Evolutionary conservation across 2,797 vertebrate genomes (phyloP).

Genomic region (Pogoniulus pusillus): DNA sequence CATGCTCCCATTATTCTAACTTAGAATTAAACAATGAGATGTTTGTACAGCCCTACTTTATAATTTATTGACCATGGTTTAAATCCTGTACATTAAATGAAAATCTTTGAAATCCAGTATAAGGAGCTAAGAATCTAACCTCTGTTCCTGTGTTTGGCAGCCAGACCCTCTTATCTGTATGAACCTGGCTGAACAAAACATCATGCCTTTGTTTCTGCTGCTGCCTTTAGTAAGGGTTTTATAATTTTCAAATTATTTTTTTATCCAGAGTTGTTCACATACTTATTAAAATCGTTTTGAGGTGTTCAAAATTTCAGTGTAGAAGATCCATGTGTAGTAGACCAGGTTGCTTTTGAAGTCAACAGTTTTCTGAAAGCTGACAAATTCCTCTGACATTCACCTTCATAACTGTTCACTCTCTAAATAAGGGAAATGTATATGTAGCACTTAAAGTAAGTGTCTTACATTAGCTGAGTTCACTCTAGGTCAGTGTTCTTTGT

Average conservation of each 20-base stretch:
- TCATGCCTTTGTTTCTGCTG: not conserved
- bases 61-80: conserved; percentile 41
- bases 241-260: not conserved
- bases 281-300: not conserved
- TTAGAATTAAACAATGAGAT: conserved; percentile 21
- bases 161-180: not conserved
- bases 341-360: not conserved
- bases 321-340: not conserved
- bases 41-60: conserved; percentile 4
- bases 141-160: conserved; percentile 23
- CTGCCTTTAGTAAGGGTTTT: not conserved
- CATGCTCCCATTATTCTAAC: not conserved
- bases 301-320: not conserved
- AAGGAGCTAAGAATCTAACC: conserved; percentile 29
- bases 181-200: conserved; percentile 1
- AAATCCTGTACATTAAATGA: conserved; percentile 38
- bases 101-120: conserved; percentile 37
- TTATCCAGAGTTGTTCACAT: not conserved
- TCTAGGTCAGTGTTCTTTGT: conserved; percentile 71
- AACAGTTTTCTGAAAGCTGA: not conserved
- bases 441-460: conserved; percentile 44
- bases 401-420: conserved; percentile 30
- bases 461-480: conserved; percentile 68
- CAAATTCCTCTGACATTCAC: not conserved
- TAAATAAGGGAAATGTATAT: conserved; percentile 36